A percentile compares a stretch with the other conserved stretches of the same genome.
These are phyloP conservation scores for Drosophila picticornis DNA, from an alignment of 2,888 invertebrate genomes.

Conservation along the genomic window DNA sequence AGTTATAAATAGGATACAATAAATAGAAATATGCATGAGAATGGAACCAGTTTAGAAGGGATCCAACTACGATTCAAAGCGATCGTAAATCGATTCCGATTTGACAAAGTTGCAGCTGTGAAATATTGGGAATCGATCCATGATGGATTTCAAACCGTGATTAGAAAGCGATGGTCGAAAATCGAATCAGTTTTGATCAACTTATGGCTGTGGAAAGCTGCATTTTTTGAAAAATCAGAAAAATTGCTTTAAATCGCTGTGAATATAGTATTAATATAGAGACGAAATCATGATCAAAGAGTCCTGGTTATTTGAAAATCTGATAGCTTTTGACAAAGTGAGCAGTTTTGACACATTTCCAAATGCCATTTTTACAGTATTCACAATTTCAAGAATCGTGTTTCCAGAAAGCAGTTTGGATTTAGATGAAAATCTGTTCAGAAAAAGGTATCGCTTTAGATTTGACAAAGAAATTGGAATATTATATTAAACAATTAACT, in stretches of 20 bases:
- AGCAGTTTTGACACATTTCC: not conserved
- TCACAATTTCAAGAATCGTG: not conserved
- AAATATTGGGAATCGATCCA: no score
- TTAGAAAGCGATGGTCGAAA: not conserved
- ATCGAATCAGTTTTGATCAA: not conserved
- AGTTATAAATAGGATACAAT: not conserved
- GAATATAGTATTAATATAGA: not conserved
- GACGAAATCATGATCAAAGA: not conserved
- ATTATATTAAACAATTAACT: not conserved
- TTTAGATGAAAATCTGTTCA: not conserved
- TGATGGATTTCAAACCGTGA: not conserved
- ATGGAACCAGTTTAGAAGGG: not conserved
- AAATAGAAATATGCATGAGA: not conserved
- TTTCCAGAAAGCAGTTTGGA: not conserved
- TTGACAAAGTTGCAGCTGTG: not conserved
- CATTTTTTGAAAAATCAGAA: not conserved
- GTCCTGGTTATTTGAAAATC: not conserved
- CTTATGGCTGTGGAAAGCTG: not conserved
- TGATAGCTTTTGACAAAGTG: not conserved
- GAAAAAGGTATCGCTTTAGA: not conserved
- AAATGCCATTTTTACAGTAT: not conserved
- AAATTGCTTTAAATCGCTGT: not conserved
- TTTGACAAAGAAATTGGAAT: not conserved
- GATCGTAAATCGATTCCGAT: not conserved
- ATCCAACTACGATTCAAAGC: not conserved